phyloP scores from a whole-genome alignment of 1,140 invertebrate species.

The Cyclina sinensis region DNA sequence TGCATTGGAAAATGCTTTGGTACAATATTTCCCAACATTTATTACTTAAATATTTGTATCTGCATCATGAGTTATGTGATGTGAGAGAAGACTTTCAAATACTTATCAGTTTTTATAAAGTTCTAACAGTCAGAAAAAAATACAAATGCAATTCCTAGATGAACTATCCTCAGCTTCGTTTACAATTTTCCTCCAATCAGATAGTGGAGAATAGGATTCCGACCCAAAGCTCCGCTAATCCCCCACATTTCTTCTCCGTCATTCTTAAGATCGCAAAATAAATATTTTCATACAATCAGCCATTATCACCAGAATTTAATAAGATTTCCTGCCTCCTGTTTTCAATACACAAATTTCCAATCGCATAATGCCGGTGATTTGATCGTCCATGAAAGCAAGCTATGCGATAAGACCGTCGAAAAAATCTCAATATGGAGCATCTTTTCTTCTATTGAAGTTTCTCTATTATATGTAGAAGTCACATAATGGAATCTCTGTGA shows the following conservation, averaged over 20 bases:
- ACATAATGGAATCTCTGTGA: constrained; percentile 60
- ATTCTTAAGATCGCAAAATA: constrained; percentile 64
- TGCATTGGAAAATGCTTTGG: no score
- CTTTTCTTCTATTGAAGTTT: constrained; percentile 48
- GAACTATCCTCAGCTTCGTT: constrained; percentile 19
- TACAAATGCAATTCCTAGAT: constrained; percentile 27
- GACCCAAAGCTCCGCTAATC: constrained; percentile 51
- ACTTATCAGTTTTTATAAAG: neutral
- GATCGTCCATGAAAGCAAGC: constrained; percentile 56
- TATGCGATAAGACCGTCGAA: constrained; percentile 47
- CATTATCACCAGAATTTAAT: constrained; percentile 69
- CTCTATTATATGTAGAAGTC: constrained; percentile 69
- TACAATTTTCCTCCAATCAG: constrained; percentile 59
- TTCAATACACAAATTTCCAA: constrained; percentile 71
- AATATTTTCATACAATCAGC: constrained; percentile 71
- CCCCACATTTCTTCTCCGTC: constrained; percentile 56
- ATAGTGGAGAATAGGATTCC: constrained; percentile 60
- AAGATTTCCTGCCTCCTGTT: constrained; percentile 65
- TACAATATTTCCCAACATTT: no score
- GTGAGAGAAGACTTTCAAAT: neutral
- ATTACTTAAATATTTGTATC: no score
- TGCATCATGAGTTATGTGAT: no score
- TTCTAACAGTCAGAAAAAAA: neutral
- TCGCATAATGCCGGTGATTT: constrained; percentile 52
- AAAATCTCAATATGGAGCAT: constrained; percentile 64